Evolutionary conservation across 92 coral and sea anemone species (phyloP), one percentile per base, ranked within the genome.

Genomic region (Plumapathes pennacea): DNA sequence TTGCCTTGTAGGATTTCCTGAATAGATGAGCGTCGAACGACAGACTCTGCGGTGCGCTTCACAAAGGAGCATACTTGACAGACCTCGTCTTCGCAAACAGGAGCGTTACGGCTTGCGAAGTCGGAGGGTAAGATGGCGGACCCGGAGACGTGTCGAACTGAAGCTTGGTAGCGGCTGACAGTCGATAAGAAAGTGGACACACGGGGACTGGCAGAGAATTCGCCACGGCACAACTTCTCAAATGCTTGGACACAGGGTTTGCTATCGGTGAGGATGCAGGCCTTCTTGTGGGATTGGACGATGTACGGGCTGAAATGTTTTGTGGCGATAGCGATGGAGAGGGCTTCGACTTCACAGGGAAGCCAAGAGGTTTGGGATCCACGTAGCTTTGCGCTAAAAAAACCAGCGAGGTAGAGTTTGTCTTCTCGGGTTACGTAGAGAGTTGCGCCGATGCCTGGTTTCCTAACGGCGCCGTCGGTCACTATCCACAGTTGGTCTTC

Each of bases 401-500:
- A 64, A 14, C 64, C 75, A 0, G 82, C 31, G 10, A 69, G 18
- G 21, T 25, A 50, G 18, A 51, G 58, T 14, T 60, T 69, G 14
- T 48, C 59, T 14, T 19, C 39, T 24, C 76, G 71, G 5, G 80
- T 61, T 12, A 77, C 50, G 69, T 77, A 83, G 49, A 83, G 51
- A 42, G 72, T 83, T 10, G 81, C 85, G 32, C 62, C 81, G 19
- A 83, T 82, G 15, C 80, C 71, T 1, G 85, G 85, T 18, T 71
- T 32, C 40, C 54, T 56, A 50, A 83, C 69, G 4, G 85, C 64
- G n/a, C 76, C 84, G 13, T 69, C 80, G 20, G 79, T 82, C 33
- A 76, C 78, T 30, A 53, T 39, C 79, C 84, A 76, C n/a, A 82
- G 50, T 55, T 61, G 84, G 74, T 83, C 85, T 28, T 61, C 70